Evolutionary conservation across 2,888 invertebrate genomes (phyloP).

Genomic region (Luperina nickerlii): DNA sequence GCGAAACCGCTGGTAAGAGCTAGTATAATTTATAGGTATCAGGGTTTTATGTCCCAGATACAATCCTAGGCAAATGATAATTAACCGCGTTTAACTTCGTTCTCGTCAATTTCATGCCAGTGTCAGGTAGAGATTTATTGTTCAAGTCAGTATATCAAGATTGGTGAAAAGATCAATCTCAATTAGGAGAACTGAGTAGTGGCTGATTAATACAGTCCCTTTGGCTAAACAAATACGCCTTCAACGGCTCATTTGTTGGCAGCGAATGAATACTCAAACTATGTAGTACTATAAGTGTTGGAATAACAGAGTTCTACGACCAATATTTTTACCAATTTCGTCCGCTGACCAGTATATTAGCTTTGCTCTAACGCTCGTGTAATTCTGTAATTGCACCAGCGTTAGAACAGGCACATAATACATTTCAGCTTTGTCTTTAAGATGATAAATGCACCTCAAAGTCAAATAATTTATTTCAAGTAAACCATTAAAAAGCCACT

Average conservation of each 20-base stretch:
- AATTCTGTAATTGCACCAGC: background rate
- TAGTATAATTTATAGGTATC: background rate
- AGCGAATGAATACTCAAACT: background rate
- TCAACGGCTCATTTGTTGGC: background rate
- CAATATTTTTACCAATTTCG: background rate
- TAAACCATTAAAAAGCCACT: too few species aligned
- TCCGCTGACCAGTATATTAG: background rate
- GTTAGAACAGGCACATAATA: background rate
- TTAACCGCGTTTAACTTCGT: constrained; percentile 27
- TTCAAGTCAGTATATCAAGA: constrained; percentile 11
- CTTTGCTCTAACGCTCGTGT: background rate
- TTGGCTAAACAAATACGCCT: constrained; percentile 6
- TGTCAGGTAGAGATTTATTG: constrained; percentile 33
- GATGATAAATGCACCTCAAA: background rate
- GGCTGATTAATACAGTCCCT: constrained; percentile 27
- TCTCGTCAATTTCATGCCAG: constrained; percentile 16
- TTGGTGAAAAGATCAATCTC: constrained; percentile 26
- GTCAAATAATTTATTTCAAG: too few species aligned
- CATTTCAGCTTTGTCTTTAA: background rate
- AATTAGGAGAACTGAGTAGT: constrained; percentile 37
- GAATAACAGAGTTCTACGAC: background rate
- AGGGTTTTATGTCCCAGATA: background rate
- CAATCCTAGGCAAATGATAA: background rate
- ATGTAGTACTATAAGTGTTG: background rate
- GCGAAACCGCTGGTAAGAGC: background rate